Conservation (phyloP, 2,888 invertebrate genomes). For the Eupithecia dodoneata region DNA sequence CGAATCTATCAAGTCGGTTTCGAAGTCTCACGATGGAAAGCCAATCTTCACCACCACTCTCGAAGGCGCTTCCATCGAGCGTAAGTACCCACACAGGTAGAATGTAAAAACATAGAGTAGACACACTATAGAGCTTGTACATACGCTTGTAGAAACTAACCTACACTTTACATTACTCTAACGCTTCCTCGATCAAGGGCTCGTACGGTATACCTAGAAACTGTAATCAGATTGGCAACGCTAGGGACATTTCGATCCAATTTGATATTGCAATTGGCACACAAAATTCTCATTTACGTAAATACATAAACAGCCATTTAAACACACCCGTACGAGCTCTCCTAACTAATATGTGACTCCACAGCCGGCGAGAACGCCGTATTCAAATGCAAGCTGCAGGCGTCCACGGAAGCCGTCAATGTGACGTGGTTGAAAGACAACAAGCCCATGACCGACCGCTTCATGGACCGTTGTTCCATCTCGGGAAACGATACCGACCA, state of each 20-base stretch:
- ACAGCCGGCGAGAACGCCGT: constrained; percentile 92
- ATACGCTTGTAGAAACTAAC: constrained; percentile 80
- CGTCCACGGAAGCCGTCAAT: constrained; percentile 83
- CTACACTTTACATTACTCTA: constrained; percentile 75
- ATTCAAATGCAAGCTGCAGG: constrained; percentile 90
- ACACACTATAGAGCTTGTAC: constrained; percentile 79
- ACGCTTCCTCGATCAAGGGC: constrained; percentile 63
- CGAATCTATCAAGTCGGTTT: constrained; percentile 56
- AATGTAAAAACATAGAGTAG: constrained; percentile 51
- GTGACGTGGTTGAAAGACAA: constrained; percentile 96
- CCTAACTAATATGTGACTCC: constrained; percentile 67
- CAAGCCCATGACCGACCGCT: constrained; percentile 89
- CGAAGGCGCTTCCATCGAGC: constrained; percentile 90
- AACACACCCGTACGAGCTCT: constrained; percentile 65
- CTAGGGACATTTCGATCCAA: constrained; percentile 21
- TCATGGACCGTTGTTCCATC: constrained; percentile 89
- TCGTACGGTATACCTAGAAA: constrained; percentile 57
- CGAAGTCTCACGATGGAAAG: constrained; percentile 81
- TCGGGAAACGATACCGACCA: constrained; percentile 85
- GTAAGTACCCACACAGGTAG: constrained; percentile 84
- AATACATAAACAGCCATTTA: constrained; percentile 31
- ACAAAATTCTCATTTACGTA: constrained; percentile 22
- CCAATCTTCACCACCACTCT: constrained; percentile 90
- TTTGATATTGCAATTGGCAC: constrained; percentile 34
- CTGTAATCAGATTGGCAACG: constrained; percentile 21